Evolutionary conservation across 35 echinoderm and acorn worm genomes (phyloP).

Genomic region (Apostichopus californicus): DNA sequence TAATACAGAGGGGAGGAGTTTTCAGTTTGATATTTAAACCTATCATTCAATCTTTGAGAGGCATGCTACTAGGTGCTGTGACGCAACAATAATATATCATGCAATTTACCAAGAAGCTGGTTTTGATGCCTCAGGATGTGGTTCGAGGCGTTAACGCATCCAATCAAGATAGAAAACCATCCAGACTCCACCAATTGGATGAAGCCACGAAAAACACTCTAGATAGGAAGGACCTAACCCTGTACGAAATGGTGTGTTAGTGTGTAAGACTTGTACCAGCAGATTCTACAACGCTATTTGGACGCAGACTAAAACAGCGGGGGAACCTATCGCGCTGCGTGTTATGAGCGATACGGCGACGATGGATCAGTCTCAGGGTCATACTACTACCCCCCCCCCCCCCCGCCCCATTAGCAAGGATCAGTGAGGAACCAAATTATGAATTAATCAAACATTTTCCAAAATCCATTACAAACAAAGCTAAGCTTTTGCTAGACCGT

Average conservation of each 20-base stretch:
- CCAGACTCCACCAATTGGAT: background rate
- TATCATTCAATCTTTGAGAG: background rate
- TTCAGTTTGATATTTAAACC: constrained; percentile 25
- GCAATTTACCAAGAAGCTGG: constrained; percentile 26
- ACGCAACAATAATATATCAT: background rate
- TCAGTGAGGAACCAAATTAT: too few species aligned
- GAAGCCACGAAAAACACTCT: constrained; percentile 22
- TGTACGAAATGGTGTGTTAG: constrained; percentile 22
- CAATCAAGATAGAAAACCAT: constrained; percentile 1
- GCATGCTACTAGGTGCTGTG: background rate
- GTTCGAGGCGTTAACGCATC: background rate
- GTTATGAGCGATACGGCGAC: too few species aligned
- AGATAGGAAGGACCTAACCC: background rate
- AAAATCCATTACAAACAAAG: too few species aligned
- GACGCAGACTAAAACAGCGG: too few species aligned
- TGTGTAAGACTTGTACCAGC: constrained; percentile 17
- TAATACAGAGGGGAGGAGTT: constrained; percentile 29
- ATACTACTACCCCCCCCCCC: too few species aligned
- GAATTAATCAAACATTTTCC: too few species aligned
- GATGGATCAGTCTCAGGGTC: too few species aligned
- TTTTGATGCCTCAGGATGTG: constrained; percentile 37
- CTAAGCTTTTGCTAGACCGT: too few species aligned
- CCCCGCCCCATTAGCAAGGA: too few species aligned
- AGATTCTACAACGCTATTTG: background rate
- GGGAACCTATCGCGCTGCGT: too few species aligned